Conservation (phyloP, 1,140 invertebrate species). For the Drosophila lacertosa region DNA sequence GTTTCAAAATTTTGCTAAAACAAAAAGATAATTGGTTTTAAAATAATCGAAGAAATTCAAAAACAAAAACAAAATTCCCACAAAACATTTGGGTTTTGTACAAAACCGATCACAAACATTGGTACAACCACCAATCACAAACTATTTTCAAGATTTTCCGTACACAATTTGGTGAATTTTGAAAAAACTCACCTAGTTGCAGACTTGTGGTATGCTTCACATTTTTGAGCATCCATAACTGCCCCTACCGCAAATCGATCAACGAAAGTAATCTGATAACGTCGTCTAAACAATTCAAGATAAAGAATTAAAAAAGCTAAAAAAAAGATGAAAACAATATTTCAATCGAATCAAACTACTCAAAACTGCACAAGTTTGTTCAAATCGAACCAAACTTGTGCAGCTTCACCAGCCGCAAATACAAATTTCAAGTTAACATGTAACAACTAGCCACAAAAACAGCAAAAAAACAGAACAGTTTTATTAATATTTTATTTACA, state of each 20-base stretch:
- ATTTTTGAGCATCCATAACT: constrained; percentile 1
- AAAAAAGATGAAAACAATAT: constrained; percentile 18
- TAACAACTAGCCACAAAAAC: constrained; percentile 18
- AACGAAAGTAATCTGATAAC: not conserved
- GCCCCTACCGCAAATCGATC: not conserved
- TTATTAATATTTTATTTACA: constrained; percentile 51
- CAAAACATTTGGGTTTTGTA: constrained; percentile 7
- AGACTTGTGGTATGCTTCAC: constrained; percentile 11
- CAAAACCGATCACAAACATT: constrained; percentile 18
- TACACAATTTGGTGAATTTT: constrained; percentile 26
- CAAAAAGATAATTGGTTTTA: constrained; percentile 57
- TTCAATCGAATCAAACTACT: constrained; percentile 17
- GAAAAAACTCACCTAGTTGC: constrained; percentile 10
- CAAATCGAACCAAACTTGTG: constrained; percentile 29
- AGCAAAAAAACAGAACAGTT: constrained; percentile 30
- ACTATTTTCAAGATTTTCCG: not conserved
- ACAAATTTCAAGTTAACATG: constrained; percentile 29
- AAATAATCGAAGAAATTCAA: constrained; percentile 46
- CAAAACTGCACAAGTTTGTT: constrained; percentile 34
- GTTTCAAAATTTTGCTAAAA: constrained; percentile 83
- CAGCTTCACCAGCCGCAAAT: constrained; percentile 21
- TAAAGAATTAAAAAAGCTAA: constrained; percentile 7
- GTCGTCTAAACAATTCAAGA: constrained; percentile 28
- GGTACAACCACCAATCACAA: constrained; percentile 16
- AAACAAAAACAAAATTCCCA: constrained; percentile 21